Evolutionary conservation across 1,140 invertebrate species (phyloP).

Genomic region (Drosophila busckii): DNA sequence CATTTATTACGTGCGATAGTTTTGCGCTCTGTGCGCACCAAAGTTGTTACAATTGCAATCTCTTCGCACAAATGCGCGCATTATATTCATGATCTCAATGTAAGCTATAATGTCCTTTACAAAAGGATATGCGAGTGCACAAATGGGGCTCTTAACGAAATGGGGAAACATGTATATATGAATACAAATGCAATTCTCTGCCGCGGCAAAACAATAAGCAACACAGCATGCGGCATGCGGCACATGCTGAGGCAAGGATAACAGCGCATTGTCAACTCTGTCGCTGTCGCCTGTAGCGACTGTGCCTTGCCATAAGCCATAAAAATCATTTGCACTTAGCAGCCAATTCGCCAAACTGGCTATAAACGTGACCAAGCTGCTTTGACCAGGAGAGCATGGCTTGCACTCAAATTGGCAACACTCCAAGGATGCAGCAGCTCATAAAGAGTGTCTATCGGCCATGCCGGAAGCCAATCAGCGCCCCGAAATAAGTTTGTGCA

Average conservation of each 20-base stretch:
- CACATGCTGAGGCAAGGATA: slow-evolving; percentile 7
- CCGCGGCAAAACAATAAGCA: slow-evolving; percentile 15
- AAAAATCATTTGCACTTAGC: slow-evolving; percentile 40
- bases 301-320: slow-evolving; percentile 12
- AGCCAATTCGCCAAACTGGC: slow-evolving; percentile 22
- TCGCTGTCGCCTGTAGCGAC: too few relatives aligned
- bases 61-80: too few relatives aligned
- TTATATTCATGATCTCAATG: too few relatives aligned
- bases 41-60: too few relatives aligned
- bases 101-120: background rate
- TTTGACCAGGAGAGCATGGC: background rate
- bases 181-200: slow-evolving; percentile 14
- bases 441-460: slow-evolving; percentile 27
- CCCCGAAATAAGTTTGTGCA: slow-evolving; percentile 62
- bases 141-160: slow-evolving; percentile 20
- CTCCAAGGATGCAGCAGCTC: slow-evolving; percentile 19
- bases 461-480: slow-evolving; percentile 36
- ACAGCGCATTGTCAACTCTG: too few relatives aligned
- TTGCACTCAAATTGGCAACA: slow-evolving; percentile 22
- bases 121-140: background rate
- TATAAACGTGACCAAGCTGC: slow-evolving; percentile 8
- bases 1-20: too few relatives aligned
- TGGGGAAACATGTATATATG: slow-evolving; percentile 1
- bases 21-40: too few relatives aligned
- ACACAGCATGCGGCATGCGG: slow-evolving; percentile 5